These are phyloP conservation scores for Macrosteles quadrilineatus DNA, from an alignment of 1,140 invertebrate species.

Conservation along the genomic window DNA sequence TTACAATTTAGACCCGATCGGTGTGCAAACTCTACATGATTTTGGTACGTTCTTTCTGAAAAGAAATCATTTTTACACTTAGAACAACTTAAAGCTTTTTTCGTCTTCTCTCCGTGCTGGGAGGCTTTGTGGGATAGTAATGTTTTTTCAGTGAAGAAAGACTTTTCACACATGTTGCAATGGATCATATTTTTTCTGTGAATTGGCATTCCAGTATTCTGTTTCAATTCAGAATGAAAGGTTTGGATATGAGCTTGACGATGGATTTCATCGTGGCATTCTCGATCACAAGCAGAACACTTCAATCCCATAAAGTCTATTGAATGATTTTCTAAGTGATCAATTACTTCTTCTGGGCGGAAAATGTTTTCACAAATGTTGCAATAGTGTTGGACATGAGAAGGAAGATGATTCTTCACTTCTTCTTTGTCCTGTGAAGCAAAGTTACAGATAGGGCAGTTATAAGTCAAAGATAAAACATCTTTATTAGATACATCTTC, in stretches of 20 bases:
- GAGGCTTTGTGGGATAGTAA: not conserved
- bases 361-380: conserved; percentile 11
- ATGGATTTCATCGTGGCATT: conserved; percentile 5
- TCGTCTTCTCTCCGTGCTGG: not conserved
- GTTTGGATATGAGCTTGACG: not conserved
- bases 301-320: not conserved
- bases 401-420: not conserved
- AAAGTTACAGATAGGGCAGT: not conserved
- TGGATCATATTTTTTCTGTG: not conserved
- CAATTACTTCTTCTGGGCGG: not conserved
- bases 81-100: conserved; percentile 1
- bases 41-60: not conserved
- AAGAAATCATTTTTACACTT: not conserved
- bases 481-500: not conserved
- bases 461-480: not conserved
- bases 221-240: not conserved
- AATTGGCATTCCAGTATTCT: too few species aligned
- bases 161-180: not conserved
- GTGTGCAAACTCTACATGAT: not conserved
- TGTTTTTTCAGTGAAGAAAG: not conserved
- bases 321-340: not conserved
- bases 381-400: conserved; percentile 3
- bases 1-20: not conserved
- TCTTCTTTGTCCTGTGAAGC: not conserved
- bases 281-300: not conserved